These are phyloP conservation scores for Lasioglossum figueresi DNA, from an alignment of 2,888 invertebrate genomes.

Conservation along the genomic window DNA sequence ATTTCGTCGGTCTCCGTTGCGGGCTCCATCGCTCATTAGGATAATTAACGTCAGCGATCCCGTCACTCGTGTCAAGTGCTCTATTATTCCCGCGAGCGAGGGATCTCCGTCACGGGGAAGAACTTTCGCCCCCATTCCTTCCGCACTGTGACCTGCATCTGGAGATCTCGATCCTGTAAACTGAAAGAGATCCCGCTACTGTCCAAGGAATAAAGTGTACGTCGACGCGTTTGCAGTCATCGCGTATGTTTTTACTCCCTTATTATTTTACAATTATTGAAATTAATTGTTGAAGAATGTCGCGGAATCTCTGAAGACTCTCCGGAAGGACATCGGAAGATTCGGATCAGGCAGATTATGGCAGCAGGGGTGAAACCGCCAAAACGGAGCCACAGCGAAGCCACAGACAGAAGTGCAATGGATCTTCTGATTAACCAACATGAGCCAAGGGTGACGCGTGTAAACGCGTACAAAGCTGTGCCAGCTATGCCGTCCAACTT, in stretches of 20 bases:
- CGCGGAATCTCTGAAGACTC: no score
- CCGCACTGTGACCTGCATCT: constrained; percentile 38
- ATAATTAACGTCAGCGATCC: constrained; percentile 49
- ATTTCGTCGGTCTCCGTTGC: constrained; percentile 13
- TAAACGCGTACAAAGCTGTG: constrained; percentile 48
- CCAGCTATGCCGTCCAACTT: constrained; percentile 19
- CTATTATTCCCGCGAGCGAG: constrained; percentile 37
- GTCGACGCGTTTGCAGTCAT: no score
- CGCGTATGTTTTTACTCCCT: no score
- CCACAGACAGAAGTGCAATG: constrained; percentile 28
- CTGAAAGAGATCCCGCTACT: background rate
- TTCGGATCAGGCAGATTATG: background rate
- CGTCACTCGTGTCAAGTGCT: constrained; percentile 25
- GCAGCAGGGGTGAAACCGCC: background rate
- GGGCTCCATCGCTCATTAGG: constrained; percentile 39
- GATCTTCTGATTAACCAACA: constrained; percentile 51
- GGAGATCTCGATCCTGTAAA: constrained; percentile 5
- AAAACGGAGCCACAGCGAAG: background rate
- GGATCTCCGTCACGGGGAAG: constrained; percentile 3
- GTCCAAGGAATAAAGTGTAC: background rate
- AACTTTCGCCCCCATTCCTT: constrained; percentile 16
- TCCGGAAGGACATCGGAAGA: background rate
- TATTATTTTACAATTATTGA: no score
- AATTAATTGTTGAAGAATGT: no score
- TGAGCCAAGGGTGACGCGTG: constrained; percentile 35